phyloP scores from a whole-genome alignment of 2,797 vertebrate species.

The Hoplostethus mediterraneus region DNA sequence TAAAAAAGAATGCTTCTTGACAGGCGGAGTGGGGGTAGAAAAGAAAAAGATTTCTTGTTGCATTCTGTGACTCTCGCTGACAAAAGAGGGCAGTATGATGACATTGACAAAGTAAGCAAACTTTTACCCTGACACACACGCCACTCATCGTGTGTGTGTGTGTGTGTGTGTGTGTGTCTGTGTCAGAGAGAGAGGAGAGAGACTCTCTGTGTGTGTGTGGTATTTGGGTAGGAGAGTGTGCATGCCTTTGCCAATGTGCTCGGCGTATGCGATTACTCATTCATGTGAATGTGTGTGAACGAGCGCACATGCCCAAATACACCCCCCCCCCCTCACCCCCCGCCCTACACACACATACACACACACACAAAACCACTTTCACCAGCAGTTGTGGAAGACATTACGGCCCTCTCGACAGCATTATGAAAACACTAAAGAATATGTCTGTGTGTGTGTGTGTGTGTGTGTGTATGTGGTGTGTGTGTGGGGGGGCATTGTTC shows the following conservation, averaged over 20 bases:
- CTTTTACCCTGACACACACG: constrained; percentile 66
- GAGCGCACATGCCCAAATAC: constrained; percentile 32
- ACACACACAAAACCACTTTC: constrained; percentile 8
- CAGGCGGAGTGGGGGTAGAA: constrained; percentile 13
- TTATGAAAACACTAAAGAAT: constrained; percentile 32
- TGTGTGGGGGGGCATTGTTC: not conserved
- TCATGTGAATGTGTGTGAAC: constrained; percentile 56
- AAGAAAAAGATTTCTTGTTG: constrained; percentile 15
- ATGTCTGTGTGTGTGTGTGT: constrained; percentile 5
- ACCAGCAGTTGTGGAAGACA: constrained; percentile 40
- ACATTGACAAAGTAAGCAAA: constrained; percentile 84
- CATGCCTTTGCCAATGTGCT: constrained; percentile 40
- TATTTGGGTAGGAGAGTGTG: constrained; percentile 18
- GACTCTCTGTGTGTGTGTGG: constrained; percentile 37
- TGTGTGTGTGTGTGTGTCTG: constrained; percentile 33
- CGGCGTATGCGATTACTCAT: constrained; percentile 48
- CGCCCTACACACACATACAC: constrained; percentile 11
- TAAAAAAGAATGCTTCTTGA: constrained; percentile 25
- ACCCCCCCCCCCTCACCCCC: constrained; percentile 3
- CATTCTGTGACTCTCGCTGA: constrained; percentile 76
- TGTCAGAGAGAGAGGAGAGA: constrained; percentile 11
- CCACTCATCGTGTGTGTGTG: constrained; percentile 17
- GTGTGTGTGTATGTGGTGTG: no score
- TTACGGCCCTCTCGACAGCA: constrained; percentile 31
- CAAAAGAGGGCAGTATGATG: constrained; percentile 89